Percentiles rank a stretch among this genome's conserved stretches.
Conservation (phyloP, 2,797 vertebrate genomes). For the Gambelia wislizenii region DNA sequence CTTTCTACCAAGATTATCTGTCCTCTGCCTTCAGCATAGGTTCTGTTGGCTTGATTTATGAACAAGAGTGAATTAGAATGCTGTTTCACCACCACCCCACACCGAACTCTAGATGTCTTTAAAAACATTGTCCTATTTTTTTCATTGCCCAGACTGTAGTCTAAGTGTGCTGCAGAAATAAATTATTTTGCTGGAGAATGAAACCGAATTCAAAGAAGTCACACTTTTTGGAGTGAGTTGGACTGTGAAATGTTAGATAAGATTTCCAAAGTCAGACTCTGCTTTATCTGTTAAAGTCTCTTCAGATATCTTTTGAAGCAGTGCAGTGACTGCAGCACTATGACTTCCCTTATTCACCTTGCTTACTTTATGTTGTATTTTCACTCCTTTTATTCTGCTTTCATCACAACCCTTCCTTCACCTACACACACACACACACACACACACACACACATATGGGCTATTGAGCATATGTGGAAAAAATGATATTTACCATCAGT, state of each 20-base stretch:
- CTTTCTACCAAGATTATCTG: conserved; percentile 45
- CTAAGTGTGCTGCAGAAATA: neutral
- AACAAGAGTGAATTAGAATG: conserved; percentile 42
- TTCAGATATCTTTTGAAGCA: conserved; percentile 51
- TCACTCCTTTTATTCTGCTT: conserved; percentile 58
- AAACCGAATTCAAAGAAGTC: conserved; percentile 37
- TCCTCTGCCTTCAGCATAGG: conserved; percentile 18
- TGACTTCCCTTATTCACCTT: conserved; percentile 58
- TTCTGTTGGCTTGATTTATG: conserved; percentile 45
- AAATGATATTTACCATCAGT: conserved; percentile 64
- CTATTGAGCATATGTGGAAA: conserved; percentile 44
- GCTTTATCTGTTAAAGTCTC: conserved; percentile 37
- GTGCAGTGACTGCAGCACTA: conserved; percentile 53
- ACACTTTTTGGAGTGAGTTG: conserved; percentile 34
- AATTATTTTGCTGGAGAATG: neutral
- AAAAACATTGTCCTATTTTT: neutral
- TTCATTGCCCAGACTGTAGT: neutral
- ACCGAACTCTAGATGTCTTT: neutral
- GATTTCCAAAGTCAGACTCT: conserved; percentile 46
- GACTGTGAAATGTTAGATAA: neutral
- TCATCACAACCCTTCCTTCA: conserved; percentile 51
- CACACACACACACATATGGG: conserved; percentile 50
- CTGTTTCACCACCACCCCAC: neutral
- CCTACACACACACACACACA: too few species aligned
- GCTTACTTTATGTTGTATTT: conserved; percentile 64